phyloP scores from a whole-genome alignment of 2,797 vertebrate genomes.

The Crocodylus rhombifer region DNA sequence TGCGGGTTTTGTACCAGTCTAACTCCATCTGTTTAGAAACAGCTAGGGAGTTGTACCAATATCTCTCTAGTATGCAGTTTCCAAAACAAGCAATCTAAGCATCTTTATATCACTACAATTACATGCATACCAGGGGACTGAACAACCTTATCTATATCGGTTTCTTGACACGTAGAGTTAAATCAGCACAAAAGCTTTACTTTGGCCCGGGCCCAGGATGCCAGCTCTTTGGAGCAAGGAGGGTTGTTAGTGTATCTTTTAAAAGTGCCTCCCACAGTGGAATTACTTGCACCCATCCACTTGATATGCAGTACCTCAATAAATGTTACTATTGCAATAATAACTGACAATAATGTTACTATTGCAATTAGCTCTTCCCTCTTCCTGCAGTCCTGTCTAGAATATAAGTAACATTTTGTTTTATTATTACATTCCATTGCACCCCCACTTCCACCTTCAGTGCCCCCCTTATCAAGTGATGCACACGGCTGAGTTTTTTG shows the following conservation, averaged over 20 bases:
- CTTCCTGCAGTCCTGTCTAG: too few relatives aligned
- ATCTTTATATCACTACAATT: not conserved
- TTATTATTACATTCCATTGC: too few relatives aligned
- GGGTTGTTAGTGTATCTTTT: not conserved
- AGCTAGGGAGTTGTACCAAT: not conserved
- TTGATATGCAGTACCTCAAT: too few relatives aligned
- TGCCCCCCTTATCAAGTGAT: not conserved
- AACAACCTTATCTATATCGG: not conserved
- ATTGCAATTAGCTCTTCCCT: too few relatives aligned
- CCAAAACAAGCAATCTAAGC: constrained; percentile 11
- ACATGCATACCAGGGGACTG: not conserved
- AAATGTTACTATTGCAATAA: too few relatives aligned
- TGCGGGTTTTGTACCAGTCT: not conserved
- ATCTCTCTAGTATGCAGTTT: not conserved
- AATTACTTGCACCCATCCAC: too few relatives aligned
- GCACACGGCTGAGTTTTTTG: fast-evolving
- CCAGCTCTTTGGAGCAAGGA: not conserved
- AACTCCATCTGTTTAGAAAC: not conserved
- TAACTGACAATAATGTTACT: too few relatives aligned
- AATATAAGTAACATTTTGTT: too few relatives aligned
- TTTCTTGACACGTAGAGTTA: not conserved
- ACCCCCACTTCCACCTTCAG: too few relatives aligned
- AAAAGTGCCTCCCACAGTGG: not conserved
- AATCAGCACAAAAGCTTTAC: not conserved
- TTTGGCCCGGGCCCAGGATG: not conserved